Percentiles rank a stretch among this genome's conserved stretches.
These are phyloP conservation scores for Seira sanloemensis DNA, from an alignment of 2,888 invertebrate species.

Conservation along the genomic window DNA sequence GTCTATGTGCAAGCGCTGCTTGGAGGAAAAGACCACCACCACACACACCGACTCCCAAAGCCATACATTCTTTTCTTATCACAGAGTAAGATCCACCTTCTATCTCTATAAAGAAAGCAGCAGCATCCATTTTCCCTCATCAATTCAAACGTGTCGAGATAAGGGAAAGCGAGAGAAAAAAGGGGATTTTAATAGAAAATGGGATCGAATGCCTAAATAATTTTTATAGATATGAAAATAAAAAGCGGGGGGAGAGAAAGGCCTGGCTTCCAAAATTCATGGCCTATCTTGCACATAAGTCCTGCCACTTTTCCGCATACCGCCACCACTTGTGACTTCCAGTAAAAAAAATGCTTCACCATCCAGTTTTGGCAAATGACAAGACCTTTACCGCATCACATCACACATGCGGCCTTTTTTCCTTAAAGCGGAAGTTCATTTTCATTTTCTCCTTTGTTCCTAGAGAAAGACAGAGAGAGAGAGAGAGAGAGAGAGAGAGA, in stretches of 20 bases:
- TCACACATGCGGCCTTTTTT: neutral
- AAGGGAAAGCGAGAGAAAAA: neutral
- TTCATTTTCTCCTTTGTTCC: neutral
- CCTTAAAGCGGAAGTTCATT: neutral
- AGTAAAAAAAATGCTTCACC: too few species aligned
- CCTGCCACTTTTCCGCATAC: neutral
- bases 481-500: too few species aligned
- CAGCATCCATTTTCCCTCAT: slow-evolving; percentile 4
- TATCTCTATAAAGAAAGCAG: neutral
- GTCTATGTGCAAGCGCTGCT: neutral
- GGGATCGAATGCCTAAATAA: neutral
- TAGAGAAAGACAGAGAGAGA: too few species aligned
- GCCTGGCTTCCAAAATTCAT: neutral
- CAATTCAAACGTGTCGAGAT: slow-evolving; percentile 14
- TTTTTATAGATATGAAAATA: slow-evolving; percentile 16
- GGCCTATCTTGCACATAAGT: neutral
- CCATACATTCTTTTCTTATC: neutral
- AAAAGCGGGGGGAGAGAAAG: neutral
- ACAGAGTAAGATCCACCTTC: neutral
- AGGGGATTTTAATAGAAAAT: slow-evolving; percentile 4
- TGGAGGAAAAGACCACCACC: neutral
- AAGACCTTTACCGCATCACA: slow-evolving; percentile 13
- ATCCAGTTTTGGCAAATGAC: neutral
- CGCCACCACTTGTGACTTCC: neutral
- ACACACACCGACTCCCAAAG: neutral